Base-by-base conservation (phyloP, 2,888 invertebrate genomes). In the Apamea epomidion region DNA sequence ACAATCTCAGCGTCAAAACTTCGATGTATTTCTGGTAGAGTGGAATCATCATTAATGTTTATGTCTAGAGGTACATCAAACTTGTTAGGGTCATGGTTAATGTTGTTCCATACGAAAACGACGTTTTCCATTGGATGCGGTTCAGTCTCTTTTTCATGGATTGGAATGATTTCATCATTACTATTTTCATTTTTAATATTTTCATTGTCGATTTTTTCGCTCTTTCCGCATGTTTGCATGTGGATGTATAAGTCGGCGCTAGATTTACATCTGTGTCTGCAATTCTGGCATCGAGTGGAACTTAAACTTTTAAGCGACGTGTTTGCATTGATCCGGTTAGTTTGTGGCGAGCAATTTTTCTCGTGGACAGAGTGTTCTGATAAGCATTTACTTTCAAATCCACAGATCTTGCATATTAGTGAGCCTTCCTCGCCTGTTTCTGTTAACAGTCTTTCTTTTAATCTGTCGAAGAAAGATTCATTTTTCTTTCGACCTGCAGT, bases 231-330 rank as follows among this genome's bases (percentile, higher is more conserved):
- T 62, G 97, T 98, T 94, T 98, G 98, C 93, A 98, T 96, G 93
- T 99, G 99, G 81, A 98, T 96, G 85, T 98, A 97, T 72, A 99
- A 97, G 95, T 99, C 99, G 7, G 98, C 97, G 89, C 98, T 98
- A 48, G 98, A 98, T 95, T 99, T 99, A 94, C 99, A 99, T 83
- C 99, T 97, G 93, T 98, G 98, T 86, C 99, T 97, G 93, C 99
- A 99, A 93, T 98, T 98, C 94, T 98, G 98, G 93, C 99, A 99
- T 81, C 99, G 97, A 74, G 98, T 98, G 25, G 98, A 98, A 85
- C 98, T 98, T 90, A 97, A 94, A 88, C 96, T 97, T 70, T 97
- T 93, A 83, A 96, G 95, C 60, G 97, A 91, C 14, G 97, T 93
- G 86, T 94, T 96, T 70, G 94, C 85, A 75, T 93, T 90, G 67